These are phyloP conservation scores for Loxodonta africana DNA, from an alignment of 2,113 vertebrate species.

Conservation along the genomic window DNA sequence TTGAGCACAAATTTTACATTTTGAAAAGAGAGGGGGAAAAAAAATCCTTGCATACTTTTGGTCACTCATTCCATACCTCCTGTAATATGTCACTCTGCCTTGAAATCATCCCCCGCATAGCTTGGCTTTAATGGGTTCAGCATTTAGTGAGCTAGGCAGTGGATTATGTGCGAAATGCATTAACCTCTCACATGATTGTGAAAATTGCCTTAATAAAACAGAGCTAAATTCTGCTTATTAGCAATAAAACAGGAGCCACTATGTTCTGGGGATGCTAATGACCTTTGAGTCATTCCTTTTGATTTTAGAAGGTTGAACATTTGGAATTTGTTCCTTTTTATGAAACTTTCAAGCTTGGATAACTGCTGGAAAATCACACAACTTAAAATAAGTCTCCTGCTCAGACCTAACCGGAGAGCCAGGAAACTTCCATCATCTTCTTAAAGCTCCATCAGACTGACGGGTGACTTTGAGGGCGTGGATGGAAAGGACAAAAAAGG, in stretches of 20 bases:
- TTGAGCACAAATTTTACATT: slow-evolving; percentile 59
- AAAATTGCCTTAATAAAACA: slow-evolving; percentile 88
- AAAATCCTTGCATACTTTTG: slow-evolving; percentile 48
- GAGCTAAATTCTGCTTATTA: slow-evolving; percentile 87
- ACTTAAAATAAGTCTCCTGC: slow-evolving; percentile 74
- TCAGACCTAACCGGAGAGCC: slow-evolving; percentile 47
- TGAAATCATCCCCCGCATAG: slow-evolving; percentile 62
- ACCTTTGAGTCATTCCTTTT: slow-evolving; percentile 85
- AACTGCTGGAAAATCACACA: slow-evolving; percentile 79
- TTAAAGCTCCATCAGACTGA: slow-evolving; percentile 13
- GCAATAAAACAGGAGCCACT: slow-evolving; percentile 84
- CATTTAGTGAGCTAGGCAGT: slow-evolving; percentile 84
- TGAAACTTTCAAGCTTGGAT: slow-evolving; percentile 77
- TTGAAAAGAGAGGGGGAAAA: background rate
- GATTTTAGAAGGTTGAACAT: slow-evolving; percentile 83
- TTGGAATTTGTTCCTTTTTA: slow-evolving; percentile 77
- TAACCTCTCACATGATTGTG: slow-evolving; percentile 87
- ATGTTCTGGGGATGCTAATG: slow-evolving; percentile 81
- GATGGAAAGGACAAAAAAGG: slow-evolving; percentile 2
- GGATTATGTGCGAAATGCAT: slow-evolving; percentile 87
- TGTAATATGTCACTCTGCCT: slow-evolving; percentile 69
- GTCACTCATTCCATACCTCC: slow-evolving; percentile 59
- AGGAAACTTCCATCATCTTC: slow-evolving; percentile 61
- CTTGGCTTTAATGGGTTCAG: slow-evolving; percentile 84
- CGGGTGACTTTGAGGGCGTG: background rate